A percentile compares a stretch with the other conserved stretches of the same genome.
Evolutionary conservation across 2,797 vertebrate species (phyloP).

Genomic region (Malurus splendens): DNA sequence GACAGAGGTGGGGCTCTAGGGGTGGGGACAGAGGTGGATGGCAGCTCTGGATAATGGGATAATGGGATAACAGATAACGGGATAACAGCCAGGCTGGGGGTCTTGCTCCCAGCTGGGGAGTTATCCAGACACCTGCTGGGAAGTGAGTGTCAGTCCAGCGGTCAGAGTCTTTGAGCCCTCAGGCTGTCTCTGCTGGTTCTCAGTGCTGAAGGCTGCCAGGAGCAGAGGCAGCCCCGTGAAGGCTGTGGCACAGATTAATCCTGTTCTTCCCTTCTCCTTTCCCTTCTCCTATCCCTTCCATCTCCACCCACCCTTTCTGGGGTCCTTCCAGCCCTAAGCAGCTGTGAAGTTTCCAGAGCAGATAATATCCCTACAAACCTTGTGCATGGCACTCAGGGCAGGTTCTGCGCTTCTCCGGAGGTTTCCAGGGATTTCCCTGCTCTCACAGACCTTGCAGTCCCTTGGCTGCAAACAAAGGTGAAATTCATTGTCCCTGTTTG

Average conservation of each 20-base stretch:
- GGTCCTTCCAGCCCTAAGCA: background rate
- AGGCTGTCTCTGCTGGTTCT: background rate
- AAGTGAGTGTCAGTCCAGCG: background rate
- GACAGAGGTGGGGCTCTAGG: background rate
- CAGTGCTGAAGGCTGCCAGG: background rate
- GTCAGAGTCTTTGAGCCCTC: background rate
- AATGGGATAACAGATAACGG: no score
- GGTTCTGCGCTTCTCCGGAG: background rate
- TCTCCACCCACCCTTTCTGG: background rate
- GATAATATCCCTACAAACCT: background rate
- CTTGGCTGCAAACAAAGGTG: background rate
- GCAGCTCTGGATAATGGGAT: background rate
- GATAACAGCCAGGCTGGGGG: background rate
- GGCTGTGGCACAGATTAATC: background rate
- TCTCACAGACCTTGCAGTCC: background rate
- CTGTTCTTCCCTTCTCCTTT: background rate
- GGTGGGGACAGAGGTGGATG: background rate
- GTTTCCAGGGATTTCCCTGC: background rate
- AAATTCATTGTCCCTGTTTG: background rate
- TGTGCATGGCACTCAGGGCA: rapidly evolving
- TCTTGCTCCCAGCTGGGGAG: background rate
- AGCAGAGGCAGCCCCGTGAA: background rate
- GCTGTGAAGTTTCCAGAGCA: background rate
- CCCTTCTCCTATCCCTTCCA: background rate
- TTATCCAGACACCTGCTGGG: background rate